phyloP scores from a whole-genome alignment of 2,888 invertebrate genomes.

The Ormyrus nitidulus region DNA sequence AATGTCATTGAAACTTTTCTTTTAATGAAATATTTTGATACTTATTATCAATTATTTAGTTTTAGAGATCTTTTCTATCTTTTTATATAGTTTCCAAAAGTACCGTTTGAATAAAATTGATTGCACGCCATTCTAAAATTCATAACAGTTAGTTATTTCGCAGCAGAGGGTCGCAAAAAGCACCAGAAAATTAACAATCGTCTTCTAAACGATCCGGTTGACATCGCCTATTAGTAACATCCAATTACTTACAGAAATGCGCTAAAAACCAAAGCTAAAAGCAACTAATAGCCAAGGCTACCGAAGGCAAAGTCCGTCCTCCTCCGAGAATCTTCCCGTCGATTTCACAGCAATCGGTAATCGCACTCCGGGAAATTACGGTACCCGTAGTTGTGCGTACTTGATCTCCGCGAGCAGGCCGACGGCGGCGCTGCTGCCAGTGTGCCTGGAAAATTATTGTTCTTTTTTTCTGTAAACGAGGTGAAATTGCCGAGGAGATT shows the following conservation, averaged over 20 bases:
- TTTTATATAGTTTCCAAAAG: no score
- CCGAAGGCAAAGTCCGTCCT: background rate
- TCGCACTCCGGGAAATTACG: slow-evolving; percentile 52
- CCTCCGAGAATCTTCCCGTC: slow-evolving; percentile 25
- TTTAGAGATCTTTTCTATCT: no score
- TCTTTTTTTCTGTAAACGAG: background rate
- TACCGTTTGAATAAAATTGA: no score
- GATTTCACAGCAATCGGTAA: slow-evolving; percentile 40
- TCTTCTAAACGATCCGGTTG: slow-evolving; percentile 30
- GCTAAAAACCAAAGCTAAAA: slow-evolving; percentile 27
- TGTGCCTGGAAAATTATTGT: background rate
- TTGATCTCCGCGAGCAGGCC: background rate
- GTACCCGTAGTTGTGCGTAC: slow-evolving; percentile 14
- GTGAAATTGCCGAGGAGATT: background rate
- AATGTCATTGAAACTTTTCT: no score
- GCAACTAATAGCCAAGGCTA: slow-evolving; percentile 35
- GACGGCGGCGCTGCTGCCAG: background rate
- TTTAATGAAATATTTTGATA: no score
- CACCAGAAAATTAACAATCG: slow-evolving; percentile 18
- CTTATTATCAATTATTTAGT: no score
- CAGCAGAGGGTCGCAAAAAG: background rate
- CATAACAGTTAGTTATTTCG: background rate
- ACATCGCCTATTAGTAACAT: background rate
- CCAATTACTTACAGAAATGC: slow-evolving; percentile 17
- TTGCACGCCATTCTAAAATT: no score